A percentile compares a stretch with the other conserved stretches of the same genome.
Evolutionary conservation across 2,113 vertebrate species (phyloP).

Genomic region (Andinoacara biseriatus): DNA sequence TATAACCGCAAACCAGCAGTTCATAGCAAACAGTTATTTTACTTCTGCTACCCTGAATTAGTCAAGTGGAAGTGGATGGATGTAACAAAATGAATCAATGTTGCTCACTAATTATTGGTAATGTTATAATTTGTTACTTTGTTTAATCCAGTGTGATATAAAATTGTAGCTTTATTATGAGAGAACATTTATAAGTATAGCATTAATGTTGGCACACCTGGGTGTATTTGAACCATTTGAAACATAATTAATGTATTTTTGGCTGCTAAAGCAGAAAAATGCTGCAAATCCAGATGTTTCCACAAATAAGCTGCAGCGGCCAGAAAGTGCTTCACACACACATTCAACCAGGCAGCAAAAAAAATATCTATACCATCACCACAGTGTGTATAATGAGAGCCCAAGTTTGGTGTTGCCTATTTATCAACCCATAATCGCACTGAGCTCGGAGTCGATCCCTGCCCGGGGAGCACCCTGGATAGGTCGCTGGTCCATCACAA

Average conservation of each 20-base stretch:
- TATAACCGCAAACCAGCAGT: rapidly evolving
- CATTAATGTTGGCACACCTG: not conserved
- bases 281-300: not conserved
- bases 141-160: not conserved
- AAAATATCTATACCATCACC: not conserved
- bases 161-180: not conserved
- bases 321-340: not conserved
- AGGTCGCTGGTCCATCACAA: not conserved
- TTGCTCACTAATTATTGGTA: not conserved
- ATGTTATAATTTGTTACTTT: not conserved
- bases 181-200: not conserved
- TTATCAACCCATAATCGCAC: not conserved
- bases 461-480: not conserved
- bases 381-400: not conserved
- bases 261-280: not conserved
- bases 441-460: not conserved
- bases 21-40: not conserved
- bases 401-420: not conserved
- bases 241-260: not conserved
- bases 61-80: not conserved
- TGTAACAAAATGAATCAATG: not conserved
- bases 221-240: not conserved
- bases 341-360: not conserved
- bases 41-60: rapidly evolving
- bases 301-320: not conserved